These are phyloP conservation scores for Coleophora flavipennella DNA, from an alignment of 2,888 invertebrate species.

Conservation along the genomic window DNA sequence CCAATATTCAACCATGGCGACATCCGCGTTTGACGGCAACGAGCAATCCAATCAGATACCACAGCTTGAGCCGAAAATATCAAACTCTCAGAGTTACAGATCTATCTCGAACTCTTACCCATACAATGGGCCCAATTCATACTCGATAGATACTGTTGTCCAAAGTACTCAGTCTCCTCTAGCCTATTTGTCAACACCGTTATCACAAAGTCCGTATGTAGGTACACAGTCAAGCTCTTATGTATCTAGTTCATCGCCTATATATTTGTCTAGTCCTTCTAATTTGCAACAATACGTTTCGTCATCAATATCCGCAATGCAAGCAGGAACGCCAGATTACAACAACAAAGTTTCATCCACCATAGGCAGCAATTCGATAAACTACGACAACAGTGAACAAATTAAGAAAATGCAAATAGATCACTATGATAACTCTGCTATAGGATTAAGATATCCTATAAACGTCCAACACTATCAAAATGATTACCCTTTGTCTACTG, in stretches of 20 bases:
- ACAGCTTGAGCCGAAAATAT: slow-evolving; percentile 40
- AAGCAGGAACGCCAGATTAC: slow-evolving; percentile 47
- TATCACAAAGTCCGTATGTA: slow-evolving; percentile 46
- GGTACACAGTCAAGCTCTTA: slow-evolving; percentile 48
- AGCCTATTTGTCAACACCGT: slow-evolving; percentile 47
- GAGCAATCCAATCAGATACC: slow-evolving; percentile 39
- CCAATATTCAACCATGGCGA: slow-evolving; percentile 47
- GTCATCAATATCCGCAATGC: slow-evolving; percentile 48
- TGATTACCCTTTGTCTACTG: slow-evolving; percentile 46
- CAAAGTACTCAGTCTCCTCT: slow-evolving; percentile 52
- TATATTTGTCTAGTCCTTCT: slow-evolving; percentile 51
- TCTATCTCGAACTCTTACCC: slow-evolving; percentile 40
- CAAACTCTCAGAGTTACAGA: slow-evolving; percentile 35
- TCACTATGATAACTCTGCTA: slow-evolving; percentile 58
- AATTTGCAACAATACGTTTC: slow-evolving; percentile 53
- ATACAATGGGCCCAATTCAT: slow-evolving; percentile 39
- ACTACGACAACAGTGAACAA: slow-evolving; percentile 37
- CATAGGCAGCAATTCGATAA: slow-evolving; percentile 32
- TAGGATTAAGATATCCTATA: slow-evolving; percentile 47
- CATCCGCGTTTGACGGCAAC: slow-evolving; percentile 39
- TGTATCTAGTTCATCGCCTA: slow-evolving; percentile 55
- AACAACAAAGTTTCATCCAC: slow-evolving; percentile 42
- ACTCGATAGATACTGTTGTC: slow-evolving; percentile 31
- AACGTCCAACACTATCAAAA: slow-evolving; percentile 46
- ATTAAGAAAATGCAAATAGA: slow-evolving; percentile 54